phyloP scores from a whole-genome alignment of 2,797 vertebrate genomes.

The Hyperoplus lanceolatus region DNA sequence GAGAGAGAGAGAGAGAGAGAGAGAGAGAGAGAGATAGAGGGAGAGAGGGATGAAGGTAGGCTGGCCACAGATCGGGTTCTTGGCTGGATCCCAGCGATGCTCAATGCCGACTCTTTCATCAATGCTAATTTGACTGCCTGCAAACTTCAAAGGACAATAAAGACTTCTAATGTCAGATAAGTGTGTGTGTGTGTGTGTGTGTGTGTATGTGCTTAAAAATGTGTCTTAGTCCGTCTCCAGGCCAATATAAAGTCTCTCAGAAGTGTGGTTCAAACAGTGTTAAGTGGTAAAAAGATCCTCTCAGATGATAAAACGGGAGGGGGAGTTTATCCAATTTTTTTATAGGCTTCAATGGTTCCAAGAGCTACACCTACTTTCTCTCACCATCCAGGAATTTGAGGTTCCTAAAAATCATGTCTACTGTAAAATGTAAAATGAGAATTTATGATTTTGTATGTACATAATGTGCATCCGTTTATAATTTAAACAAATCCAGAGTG shows the following conservation, averaged over 20 bases:
- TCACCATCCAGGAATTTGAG: background rate
- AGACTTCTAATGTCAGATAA: constrained; percentile 79
- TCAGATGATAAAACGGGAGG: constrained; percentile 37
- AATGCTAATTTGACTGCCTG: constrained; percentile 85
- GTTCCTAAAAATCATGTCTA: constrained; percentile 4
- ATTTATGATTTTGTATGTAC: background rate
- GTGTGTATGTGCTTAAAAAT: constrained; percentile 67
- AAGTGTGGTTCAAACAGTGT: constrained; percentile 46
- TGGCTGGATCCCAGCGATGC: constrained; percentile 72
- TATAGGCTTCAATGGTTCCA: constrained; percentile 19
- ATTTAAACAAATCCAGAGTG: background rate
- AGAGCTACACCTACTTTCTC: background rate
- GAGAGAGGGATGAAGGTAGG: constrained; percentile 59
- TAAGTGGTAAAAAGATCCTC: constrained; percentile 41
- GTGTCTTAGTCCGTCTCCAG: constrained; percentile 17
- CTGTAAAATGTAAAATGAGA: background rate
- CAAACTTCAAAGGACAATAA: constrained; percentile 85
- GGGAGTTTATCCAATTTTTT: constrained; percentile 18
- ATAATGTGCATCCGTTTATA: background rate
- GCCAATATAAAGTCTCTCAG: constrained; percentile 51
- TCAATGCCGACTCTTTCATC: constrained; percentile 81
- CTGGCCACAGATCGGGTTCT: constrained; percentile 60
- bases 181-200: constrained; percentile 78
- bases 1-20: constrained; percentile 37
- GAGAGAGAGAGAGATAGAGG: constrained; percentile 33